Conservation (phyloP, 2,888 invertebrate species). For the Synanthedon vespiformis region DNA sequence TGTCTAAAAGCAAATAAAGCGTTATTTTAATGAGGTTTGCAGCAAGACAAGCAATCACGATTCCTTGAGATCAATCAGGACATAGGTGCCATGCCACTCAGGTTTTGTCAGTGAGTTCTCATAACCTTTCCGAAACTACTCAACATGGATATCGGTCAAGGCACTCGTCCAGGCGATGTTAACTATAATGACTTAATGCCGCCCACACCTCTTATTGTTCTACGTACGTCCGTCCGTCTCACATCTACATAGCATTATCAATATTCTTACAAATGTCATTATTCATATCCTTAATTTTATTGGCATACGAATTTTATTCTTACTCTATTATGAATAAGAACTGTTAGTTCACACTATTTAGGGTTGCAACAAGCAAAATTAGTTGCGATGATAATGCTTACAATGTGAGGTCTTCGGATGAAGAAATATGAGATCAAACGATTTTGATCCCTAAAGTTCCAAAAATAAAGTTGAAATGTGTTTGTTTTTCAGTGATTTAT, state of each 20-base stretch:
- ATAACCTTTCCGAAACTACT: constrained; percentile 21
- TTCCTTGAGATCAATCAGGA: neutral
- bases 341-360: neutral
- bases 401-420: neutral
- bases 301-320: neutral
- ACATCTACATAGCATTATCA: constrained; percentile 55
- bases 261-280: constrained; percentile 26
- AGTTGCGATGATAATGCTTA: neutral
- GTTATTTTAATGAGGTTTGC: no score
- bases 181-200: constrained; percentile 54
- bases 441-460: constrained; percentile 10
- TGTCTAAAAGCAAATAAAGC: no score
- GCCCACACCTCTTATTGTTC: constrained; percentile 66
- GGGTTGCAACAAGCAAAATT: constrained; percentile 4
- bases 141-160: constrained; percentile 63
- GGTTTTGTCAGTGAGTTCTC: constrained; percentile 11
- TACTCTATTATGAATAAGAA: neutral
- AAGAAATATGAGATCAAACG: neutral
- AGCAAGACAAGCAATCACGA: neutral
- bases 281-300: neutral
- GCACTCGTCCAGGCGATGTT: constrained; percentile 45
- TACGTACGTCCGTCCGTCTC: constrained; percentile 49
- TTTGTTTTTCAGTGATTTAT: neutral
- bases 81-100: neutral
- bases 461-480: accelerated